Conservation (phyloP, 2,113 vertebrate species). For the Sphaerodactylus townsendi region DNA sequence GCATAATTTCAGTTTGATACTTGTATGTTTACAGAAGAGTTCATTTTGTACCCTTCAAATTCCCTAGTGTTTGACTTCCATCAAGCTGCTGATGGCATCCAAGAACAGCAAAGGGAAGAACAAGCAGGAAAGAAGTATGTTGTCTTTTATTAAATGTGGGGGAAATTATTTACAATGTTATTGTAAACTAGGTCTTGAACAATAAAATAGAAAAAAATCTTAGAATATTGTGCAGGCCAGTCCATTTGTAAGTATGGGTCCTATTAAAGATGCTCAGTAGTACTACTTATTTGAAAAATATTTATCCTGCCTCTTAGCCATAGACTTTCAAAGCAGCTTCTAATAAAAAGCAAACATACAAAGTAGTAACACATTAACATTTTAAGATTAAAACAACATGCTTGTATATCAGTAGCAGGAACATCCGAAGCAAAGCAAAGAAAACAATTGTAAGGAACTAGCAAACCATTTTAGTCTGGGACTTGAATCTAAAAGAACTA, state of each 20-base stretch:
- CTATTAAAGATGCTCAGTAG: neutral
- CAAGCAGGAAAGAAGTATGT: conserved; percentile 97
- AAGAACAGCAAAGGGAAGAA: conserved; percentile 95
- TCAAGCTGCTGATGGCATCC: conserved; percentile 96
- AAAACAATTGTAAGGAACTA: no score
- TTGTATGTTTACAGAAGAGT: neutral
- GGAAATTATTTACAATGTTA: neutral
- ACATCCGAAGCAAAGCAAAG: no score
- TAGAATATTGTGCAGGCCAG: neutral
- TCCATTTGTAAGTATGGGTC: neutral
- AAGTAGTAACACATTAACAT: neutral
- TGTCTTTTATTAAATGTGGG: conserved; percentile 8
- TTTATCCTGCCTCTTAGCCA: neutral
- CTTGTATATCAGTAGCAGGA: no score
- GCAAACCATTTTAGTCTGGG: no score
- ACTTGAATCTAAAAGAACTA: no score
- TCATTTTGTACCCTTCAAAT: conserved; percentile 63
- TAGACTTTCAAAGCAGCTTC: neutral
- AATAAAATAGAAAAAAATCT: neutral
- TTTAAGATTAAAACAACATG: no score
- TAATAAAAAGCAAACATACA: neutral
- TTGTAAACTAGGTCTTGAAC: neutral
- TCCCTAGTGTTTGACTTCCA: conserved; percentile 96
- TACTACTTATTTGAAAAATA: neutral
- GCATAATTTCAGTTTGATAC: conserved; percentile 1